Evolutionary conservation across 2,888 invertebrate genomes (phyloP).

Genomic region (Byasa hedistus): DNA sequence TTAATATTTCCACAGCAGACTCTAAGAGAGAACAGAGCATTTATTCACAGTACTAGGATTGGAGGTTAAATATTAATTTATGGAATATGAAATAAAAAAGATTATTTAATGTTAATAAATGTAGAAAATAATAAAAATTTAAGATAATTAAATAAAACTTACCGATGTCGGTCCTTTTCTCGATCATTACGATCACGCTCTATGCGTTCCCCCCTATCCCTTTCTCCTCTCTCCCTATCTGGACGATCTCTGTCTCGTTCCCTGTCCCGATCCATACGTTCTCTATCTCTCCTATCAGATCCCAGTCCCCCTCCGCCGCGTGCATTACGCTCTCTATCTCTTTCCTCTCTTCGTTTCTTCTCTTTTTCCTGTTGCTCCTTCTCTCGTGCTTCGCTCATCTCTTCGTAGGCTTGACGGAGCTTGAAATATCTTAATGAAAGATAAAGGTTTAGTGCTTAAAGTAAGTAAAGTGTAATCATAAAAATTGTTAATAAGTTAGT

Average conservation of each 20-base stretch:
- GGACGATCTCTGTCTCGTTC: constrained; percentile 58
- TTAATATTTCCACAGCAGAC: too few relatives aligned
- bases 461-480: neutral
- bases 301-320: constrained; percentile 66
- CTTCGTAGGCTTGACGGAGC: constrained; percentile 84
- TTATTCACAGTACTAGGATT: too few relatives aligned
- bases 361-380: constrained; percentile 82
- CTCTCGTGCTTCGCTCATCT: constrained; percentile 81
- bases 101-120: neutral
- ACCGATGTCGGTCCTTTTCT: constrained; percentile 44
- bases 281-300: constrained; percentile 66
- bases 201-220: constrained; percentile 32
- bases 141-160: constrained; percentile 13
- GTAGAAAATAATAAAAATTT: neutral
- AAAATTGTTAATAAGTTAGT: neutral
- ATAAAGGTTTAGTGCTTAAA: neutral
- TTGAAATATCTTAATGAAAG: constrained; percentile 74
- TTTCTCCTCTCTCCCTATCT: constrained; percentile 44
- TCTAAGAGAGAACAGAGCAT: too few relatives aligned
- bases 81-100: too few relatives aligned
- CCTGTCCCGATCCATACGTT: constrained; percentile 68
- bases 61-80: too few relatives aligned
- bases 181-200: constrained; percentile 37
- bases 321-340: constrained; percentile 59
- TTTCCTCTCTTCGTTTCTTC: constrained; percentile 67